Conservation (phyloP, 1,140 invertebrate genomes). For the Scylla paramamosain region DNA sequence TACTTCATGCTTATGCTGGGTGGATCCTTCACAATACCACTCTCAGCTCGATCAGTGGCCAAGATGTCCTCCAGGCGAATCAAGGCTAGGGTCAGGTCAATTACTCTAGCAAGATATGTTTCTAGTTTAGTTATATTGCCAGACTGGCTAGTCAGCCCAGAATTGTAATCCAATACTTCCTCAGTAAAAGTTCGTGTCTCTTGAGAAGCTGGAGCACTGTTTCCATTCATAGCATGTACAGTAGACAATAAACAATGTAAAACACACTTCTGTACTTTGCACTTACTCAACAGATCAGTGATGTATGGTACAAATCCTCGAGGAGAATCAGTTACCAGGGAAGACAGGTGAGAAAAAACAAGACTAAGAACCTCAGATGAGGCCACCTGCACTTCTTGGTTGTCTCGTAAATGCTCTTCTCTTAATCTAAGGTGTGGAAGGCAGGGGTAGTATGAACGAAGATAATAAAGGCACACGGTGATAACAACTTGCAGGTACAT, state of each 20-base stretch:
- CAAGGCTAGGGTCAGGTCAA: slow-evolving; percentile 87
- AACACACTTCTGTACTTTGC: slow-evolving; percentile 94
- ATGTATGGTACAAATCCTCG: slow-evolving; percentile 91
- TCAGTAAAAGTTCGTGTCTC: slow-evolving; percentile 87
- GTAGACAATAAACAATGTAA: slow-evolving; percentile 91
- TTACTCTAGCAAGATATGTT: slow-evolving; percentile 88
- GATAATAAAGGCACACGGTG: slow-evolving; percentile 89
- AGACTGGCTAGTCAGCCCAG: slow-evolving; percentile 81
- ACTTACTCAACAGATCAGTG: slow-evolving; percentile 88
- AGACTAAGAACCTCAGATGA: slow-evolving; percentile 89
- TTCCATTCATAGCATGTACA: slow-evolving; percentile 85
- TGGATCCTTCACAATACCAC: slow-evolving; percentile 81
- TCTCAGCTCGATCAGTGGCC: slow-evolving; percentile 64
- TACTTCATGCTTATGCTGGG: slow-evolving; percentile 79
- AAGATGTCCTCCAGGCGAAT: slow-evolving; percentile 87
- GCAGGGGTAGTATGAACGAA: slow-evolving; percentile 91
- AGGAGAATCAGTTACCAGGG: slow-evolving; percentile 91
- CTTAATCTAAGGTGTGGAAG: slow-evolving; percentile 85
- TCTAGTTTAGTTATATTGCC: slow-evolving; percentile 80
- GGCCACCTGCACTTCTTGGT: slow-evolving; percentile 86
- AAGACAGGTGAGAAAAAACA: slow-evolving; percentile 88
- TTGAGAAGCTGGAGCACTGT: slow-evolving; percentile 77
- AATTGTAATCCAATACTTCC: slow-evolving; percentile 91
- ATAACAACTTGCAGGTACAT: slow-evolving; percentile 93
- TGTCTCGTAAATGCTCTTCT: slow-evolving; percentile 88